A percentile compares a stretch with the other conserved stretches of the same genome.
Conservation (phyloP, 1,140 invertebrate genomes). For the Drosophila orena region DNA sequence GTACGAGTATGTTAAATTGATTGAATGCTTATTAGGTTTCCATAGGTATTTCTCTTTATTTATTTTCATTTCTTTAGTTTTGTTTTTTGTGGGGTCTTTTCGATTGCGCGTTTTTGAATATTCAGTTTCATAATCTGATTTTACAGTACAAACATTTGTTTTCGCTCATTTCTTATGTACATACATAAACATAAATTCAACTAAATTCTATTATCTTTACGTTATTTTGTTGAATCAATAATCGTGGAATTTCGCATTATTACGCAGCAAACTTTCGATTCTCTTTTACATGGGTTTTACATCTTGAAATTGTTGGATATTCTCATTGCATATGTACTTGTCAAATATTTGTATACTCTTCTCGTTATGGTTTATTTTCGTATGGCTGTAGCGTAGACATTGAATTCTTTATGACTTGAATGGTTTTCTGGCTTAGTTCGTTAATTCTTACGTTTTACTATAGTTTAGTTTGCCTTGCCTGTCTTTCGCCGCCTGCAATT, state of each 20-base stretch:
- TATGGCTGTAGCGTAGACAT: conserved; percentile 73
- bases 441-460: conserved; percentile 50
- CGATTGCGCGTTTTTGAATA: conserved; percentile 18
- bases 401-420: conserved; percentile 68
- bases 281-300: conserved; percentile 10
- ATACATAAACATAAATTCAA: conserved; percentile 58
- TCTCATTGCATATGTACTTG: conserved; percentile 46
- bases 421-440: conserved; percentile 38
- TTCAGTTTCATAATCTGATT: conserved; percentile 44
- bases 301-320: conserved; percentile 39
- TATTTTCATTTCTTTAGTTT: conserved; percentile 34
- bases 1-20: neutral
- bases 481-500: conserved; percentile 6
- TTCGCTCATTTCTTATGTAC: conserved; percentile 51
- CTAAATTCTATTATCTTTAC: conserved; percentile 29
- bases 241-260: conserved; percentile 8
- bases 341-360: conserved; percentile 35
- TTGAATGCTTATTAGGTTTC: conserved; percentile 11
- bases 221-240: conserved; percentile 1
- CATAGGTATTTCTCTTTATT: conserved; percentile 69
- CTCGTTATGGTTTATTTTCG: conserved; percentile 28
- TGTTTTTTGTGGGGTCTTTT: conserved; percentile 14
- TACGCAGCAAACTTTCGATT: conserved; percentile 17
- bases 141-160: conserved; percentile 49
- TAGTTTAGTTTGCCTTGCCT: conserved; percentile 29